Evolutionary conservation across 1,140 invertebrate genomes (phyloP), one percentile per base, ranked within the genome.

Genomic region (Polypedilum pembai): DNA sequence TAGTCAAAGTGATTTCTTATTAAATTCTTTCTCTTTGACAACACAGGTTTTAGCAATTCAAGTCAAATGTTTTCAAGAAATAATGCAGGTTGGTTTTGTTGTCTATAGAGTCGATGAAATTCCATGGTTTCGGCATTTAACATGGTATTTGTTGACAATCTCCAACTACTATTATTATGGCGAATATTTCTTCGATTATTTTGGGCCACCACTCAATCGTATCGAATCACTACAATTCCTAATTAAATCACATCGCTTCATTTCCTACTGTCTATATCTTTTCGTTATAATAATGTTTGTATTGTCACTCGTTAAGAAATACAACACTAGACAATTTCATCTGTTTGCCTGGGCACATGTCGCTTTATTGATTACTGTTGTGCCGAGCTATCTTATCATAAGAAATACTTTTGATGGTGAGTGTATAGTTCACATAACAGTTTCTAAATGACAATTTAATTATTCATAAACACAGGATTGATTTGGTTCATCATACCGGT

Each of bases 331-430:
- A 80, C 94, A 96, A 83, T 96, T 96, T 80, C 95, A 93, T n/a
- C 81, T 96, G 78, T 96, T 96, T 85, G 94, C 94, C 66, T 96
- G 93, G 92, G 96, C 94, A 12, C 94, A 96, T 81, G 92, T 96
- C 8, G 92, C 93, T 63, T 84, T 96, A 72, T 83, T 96, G 17
- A 92, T 96, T 78, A 92, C 96, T 41, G 94, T 96, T 8, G 92
- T 91, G 1, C 93, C 95, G 83, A 94, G 93, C 76, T 95, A 96
- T 84, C 86, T 96, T 74, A 94, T 96, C 78, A 94, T 96, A 77
- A 91, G 94, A 81, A 96, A 96, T 82, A 92, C 96, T 75, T 95
- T 96, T 82, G 91, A 96, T 56, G 45, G 45, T 56, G n/a, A n/a
- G n/a, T n/a, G n/a, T 56, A 56, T 15, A 12, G n/a, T 56, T 56